Evolutionary conservation across 2,888 invertebrate species (phyloP), one percentile per base, ranked within the genome.

Genomic region (Apodemia duryi): DNA sequence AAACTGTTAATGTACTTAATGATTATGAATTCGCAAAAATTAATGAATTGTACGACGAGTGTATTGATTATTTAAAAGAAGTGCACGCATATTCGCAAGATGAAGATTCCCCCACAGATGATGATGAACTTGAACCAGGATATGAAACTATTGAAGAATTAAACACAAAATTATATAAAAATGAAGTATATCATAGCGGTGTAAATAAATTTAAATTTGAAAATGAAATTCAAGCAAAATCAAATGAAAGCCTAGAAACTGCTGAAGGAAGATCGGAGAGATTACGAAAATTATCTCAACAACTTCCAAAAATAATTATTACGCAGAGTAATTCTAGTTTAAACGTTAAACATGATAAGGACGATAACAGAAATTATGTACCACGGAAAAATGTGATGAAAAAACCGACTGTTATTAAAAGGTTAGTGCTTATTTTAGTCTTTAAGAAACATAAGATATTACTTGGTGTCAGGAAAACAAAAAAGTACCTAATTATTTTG

Each of bases 221-320:
- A 43, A 49, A 49, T 49, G 60, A 49, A 49, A 61, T 54, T 10
- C 21, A 54, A 75, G 57, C 79, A 5, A 79, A 75, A 63, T 78
- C 79, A 0, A 77, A 72, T 32, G 83, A 81, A 68, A 86, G 85
- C 65, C 66, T 81, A 0, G 76, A 76, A 63, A 83, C 84, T 49
- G 79, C 78, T 2, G 84, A 86, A 32, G 67, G 76, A 0, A 82
- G 80, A 68, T 88, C 90, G 0, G 83, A 84, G 21, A 79, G 91
- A 65, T 70, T 91, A 10, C 77, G 89, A 38, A 86, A 79, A 68
- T 63, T 91, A 0, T 91, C 91, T 0, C 81, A 83, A 64, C 86
- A 87, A 52, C 67, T 91, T 7, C 91, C 91, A 0, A 91, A 84
- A 70, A 91, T 91, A 3, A 83, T 90, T 1, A 88, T 91, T 46